These are phyloP conservation scores for Macquaria australasica DNA, from an alignment of 2,113 vertebrate genomes.

Conservation along the genomic window DNA sequence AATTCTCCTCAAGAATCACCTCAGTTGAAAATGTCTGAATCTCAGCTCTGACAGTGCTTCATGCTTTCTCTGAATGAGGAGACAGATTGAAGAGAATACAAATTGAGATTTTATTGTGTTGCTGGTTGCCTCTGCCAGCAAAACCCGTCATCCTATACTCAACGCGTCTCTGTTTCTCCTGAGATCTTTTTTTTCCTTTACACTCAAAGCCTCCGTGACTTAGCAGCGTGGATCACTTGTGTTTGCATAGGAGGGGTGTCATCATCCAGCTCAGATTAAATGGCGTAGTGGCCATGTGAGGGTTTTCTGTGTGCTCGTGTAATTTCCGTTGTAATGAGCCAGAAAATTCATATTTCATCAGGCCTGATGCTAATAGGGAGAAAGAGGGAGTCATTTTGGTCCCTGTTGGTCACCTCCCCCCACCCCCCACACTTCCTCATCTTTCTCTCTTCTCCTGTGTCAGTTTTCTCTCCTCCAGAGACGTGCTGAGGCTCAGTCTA, in stretches of 20 bases:
- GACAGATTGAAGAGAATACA: slow-evolving; percentile 41
- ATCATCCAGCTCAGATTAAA: slow-evolving; percentile 14
- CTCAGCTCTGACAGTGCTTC: slow-evolving; percentile 1
- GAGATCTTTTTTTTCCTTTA: background rate
- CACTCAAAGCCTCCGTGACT: background rate
- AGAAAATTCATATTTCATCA: slow-evolving; percentile 45
- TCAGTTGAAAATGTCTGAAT: background rate
- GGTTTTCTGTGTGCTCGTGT: slow-evolving; percentile 29
- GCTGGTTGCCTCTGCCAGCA: slow-evolving; percentile 2
- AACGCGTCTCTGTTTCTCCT: background rate
- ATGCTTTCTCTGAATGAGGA: background rate
- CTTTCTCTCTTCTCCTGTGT: slow-evolving; percentile 20
- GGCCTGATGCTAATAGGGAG: slow-evolving; percentile 44
- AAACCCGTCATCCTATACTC: background rate
- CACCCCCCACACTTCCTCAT: background rate
- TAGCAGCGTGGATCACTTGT: background rate
- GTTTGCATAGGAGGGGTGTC: slow-evolving; percentile 16
- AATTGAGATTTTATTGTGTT: slow-evolving; percentile 31
- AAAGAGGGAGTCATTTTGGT: slow-evolving; percentile 33
- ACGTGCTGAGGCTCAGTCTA: slow-evolving; percentile 11
- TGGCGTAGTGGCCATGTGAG: background rate
- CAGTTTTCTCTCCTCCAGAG: slow-evolving; percentile 47
- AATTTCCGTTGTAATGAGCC: slow-evolving; percentile 55
- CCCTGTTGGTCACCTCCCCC: slow-evolving; percentile 39
- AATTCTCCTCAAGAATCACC: slow-evolving; percentile 19